phyloP scores from a whole-genome alignment of 2,888 invertebrate species.

The Odontocerum albicorne region DNA sequence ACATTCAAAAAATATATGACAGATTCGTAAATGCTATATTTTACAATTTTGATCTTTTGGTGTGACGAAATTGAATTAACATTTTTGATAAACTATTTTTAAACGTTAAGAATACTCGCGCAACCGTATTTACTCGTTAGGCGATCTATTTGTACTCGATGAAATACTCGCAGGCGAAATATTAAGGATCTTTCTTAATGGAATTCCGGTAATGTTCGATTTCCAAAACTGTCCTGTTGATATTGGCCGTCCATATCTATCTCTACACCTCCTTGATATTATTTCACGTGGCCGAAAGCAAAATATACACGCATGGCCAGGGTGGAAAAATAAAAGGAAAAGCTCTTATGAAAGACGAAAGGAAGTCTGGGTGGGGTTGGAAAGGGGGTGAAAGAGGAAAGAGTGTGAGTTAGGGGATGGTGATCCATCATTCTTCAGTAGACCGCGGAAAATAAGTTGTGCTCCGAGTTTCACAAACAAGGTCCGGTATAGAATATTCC shows the following conservation, averaged over 20 bases:
- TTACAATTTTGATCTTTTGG: too few relatives aligned
- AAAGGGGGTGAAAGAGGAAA: constrained; percentile 1
- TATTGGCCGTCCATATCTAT: constrained; percentile 19
- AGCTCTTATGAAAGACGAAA: constrained; percentile 20
- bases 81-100: too few relatives aligned
- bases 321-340: constrained; percentile 31
- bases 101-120: too few relatives aligned
- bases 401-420: constrained; percentile 38
- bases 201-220: too few relatives aligned
- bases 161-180: too few relatives aligned
- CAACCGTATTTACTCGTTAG: too few relatives aligned
- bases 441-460: constrained; percentile 37
- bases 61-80: too few relatives aligned
- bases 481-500: constrained; percentile 16
- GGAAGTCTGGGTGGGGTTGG: constrained; percentile 2
- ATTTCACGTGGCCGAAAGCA: constrained; percentile 33
- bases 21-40: too few relatives aligned
- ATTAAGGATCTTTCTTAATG: too few relatives aligned
- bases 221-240: constrained; percentile 20
- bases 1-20: too few relatives aligned
- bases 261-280: constrained; percentile 32
- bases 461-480: constrained; percentile 35
- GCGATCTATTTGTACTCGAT: too few relatives aligned
- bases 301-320: constrained; percentile 31
- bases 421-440: constrained; percentile 56